Percentiles rank a stretch among this genome's conserved stretches.
Conservation (phyloP, 1,140 invertebrate species). For the Magallana gigas region DNA sequence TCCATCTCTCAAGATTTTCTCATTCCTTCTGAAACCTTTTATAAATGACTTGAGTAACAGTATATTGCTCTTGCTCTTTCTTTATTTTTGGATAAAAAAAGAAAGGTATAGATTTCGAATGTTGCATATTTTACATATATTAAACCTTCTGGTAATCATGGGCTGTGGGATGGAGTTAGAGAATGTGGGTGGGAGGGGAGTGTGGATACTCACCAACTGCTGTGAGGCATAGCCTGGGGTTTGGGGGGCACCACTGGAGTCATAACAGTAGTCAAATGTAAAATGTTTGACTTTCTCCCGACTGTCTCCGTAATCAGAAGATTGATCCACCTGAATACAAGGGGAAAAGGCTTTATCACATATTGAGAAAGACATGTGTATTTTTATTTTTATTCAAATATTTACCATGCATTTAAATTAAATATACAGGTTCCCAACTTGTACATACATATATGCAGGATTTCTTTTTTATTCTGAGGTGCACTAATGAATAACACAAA, state of each 20-base stretch:
- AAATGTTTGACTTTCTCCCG: constrained; percentile 90
- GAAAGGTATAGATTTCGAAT: no score
- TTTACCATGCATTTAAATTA: not conserved
- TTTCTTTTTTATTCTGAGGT: not conserved
- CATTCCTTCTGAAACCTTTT: no score
- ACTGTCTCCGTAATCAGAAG: constrained; percentile 82
- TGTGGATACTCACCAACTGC: constrained; percentile 82
- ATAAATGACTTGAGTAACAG: no score
- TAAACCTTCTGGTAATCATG: no score
- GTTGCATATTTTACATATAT: no score
- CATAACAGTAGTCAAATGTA: constrained; percentile 95
- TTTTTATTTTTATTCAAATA: not conserved
- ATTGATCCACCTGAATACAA: constrained; percentile 37
- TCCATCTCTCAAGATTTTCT: no score
- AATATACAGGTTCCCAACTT: not conserved
- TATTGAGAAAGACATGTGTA: not conserved
- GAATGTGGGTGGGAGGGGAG: no score
- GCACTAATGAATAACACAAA: not conserved
- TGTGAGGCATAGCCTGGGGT: constrained; percentile 89
- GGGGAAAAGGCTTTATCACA: not conserved
- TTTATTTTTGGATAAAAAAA: no score
- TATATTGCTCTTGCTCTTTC: no score
- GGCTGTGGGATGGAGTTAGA: no score
- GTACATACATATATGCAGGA: not conserved
- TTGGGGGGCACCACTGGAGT: constrained; percentile 88